Conservation (phyloP, 37 sponge, comb jelly and placozoan species). For the Tethya wilhelma region DNA sequence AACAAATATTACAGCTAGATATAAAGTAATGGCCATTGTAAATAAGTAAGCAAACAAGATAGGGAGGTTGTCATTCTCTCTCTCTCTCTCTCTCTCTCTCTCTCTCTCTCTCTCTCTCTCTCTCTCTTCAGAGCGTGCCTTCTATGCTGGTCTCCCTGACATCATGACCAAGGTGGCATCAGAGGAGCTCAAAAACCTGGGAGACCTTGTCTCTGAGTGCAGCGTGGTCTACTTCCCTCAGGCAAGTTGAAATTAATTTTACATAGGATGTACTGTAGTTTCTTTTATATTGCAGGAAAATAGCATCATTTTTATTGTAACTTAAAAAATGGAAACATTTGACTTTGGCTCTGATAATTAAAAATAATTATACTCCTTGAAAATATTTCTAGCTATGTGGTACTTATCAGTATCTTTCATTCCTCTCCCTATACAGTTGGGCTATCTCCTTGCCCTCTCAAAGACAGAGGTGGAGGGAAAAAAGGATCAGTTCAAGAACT, state of each 20-base stretch:
- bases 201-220: conserved; percentile 76
- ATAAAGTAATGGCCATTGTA: too few relatives aligned
- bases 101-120: background rate
- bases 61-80: too few relatives aligned
- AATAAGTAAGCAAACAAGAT: too few relatives aligned
- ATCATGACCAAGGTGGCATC: conserved; percentile 91
- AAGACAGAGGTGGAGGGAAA: conserved; percentile 36
- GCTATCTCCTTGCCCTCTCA: conserved; percentile 83
- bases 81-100: conserved; percentile 7
- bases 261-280: too few relatives aligned
- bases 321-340: too few relatives aligned
- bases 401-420: background rate
- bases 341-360: too few relatives aligned
- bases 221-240: conserved; percentile 96
- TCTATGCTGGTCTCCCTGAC: conserved; percentile 91
- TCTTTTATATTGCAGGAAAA: too few relatives aligned
- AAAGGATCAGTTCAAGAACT: conserved; percentile 34
- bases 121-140: conserved; percentile 61
- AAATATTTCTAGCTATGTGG: too few relatives aligned
- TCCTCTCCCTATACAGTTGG: conserved; percentile 57
- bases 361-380: too few relatives aligned
- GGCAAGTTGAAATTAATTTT: too few relatives aligned
- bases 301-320: too few relatives aligned
- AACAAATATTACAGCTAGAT: too few relatives aligned
- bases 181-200: conserved; percentile 83